A percentile compares a stretch with the other conserved stretches of the same genome.
Conservation (phyloP, 53 echinoderm and acorn worm genomes). For the Astropecten irregularis region DNA sequence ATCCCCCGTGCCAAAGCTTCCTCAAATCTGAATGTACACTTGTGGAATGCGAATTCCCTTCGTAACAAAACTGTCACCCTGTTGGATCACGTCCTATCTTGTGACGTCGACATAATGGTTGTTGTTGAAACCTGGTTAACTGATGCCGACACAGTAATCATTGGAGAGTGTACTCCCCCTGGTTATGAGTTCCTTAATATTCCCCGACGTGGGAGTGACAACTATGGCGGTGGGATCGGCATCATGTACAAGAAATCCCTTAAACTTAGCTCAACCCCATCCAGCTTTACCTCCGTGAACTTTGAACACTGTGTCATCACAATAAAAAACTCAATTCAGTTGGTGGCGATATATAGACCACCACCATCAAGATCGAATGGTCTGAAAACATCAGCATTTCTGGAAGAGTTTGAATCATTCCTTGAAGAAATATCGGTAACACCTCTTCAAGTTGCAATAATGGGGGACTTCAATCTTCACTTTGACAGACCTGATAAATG, state of each 20-base stretch:
- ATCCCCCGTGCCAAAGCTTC: not conserved
- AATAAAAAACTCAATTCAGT: constrained; percentile 9
- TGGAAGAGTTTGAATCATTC: constrained; percentile 38
- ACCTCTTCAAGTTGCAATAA: not conserved
- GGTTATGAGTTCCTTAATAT: constrained; percentile 20
- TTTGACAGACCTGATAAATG: constrained; percentile 16
- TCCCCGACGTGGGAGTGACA: not conserved
- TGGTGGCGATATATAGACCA: constrained; percentile 23
- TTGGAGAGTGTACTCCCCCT: constrained; percentile 25
- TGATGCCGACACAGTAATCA: not conserved
- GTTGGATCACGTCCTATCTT: constrained; percentile 2
- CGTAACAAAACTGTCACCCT: constrained; percentile 45
- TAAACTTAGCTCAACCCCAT: not conserved
- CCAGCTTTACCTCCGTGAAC: not conserved
- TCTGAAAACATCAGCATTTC: constrained; percentile 23
- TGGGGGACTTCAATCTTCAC: constrained; percentile 43
- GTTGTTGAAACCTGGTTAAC: constrained; percentile 49
- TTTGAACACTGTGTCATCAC: constrained; percentile 36
- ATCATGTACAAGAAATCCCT: not conserved
- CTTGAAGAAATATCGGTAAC: constrained; percentile 5
- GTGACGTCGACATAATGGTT: constrained; percentile 38
- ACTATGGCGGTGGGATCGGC: not conserved
- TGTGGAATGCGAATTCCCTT: constrained; percentile 47
- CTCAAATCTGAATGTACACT: constrained; percentile 8
- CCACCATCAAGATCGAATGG: constrained; percentile 34